A percentile compares a stretch with the other conserved stretches of the same genome.
These are phyloP conservation scores for Agrotis segetum DNA, from an alignment of 2,888 invertebrate genomes.

Conservation along the genomic window DNA sequence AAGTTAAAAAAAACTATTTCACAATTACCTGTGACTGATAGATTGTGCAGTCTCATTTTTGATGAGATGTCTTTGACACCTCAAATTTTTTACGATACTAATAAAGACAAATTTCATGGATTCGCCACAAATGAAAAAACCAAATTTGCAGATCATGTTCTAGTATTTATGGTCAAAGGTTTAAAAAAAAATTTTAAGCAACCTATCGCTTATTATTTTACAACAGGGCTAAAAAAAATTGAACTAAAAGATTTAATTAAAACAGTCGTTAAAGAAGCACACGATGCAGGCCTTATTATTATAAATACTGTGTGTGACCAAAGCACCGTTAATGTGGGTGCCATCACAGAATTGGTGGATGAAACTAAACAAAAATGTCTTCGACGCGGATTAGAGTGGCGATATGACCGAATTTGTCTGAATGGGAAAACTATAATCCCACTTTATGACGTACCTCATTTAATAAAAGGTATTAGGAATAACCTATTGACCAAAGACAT, in stretches of 20 bases:
- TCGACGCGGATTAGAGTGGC: no score
- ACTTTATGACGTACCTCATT: neutral
- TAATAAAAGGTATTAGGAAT: conserved; percentile 1
- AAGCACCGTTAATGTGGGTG: neutral
- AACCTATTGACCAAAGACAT: neutral
- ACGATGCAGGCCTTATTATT: neutral
- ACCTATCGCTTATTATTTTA: neutral
- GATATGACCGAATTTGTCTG: neutral
- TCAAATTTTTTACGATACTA: conserved; percentile 9
- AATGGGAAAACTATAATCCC: neutral
- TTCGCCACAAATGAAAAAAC: conserved; percentile 3
- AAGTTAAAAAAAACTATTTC: no score
- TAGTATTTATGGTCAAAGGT: conserved; percentile 6
- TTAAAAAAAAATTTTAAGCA: neutral
- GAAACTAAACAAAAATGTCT: no score
- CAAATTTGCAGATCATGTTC: conserved; percentile 4
- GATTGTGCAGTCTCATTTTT: no score
- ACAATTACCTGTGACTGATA: no score
- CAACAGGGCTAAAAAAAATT: neutral
- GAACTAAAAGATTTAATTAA: neutral
- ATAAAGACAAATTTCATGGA: conserved; percentile 9
- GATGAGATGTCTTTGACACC: conserved; percentile 3
- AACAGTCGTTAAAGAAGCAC: neutral
- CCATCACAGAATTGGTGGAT: neutral
- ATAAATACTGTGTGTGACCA: neutral